phyloP scores from a whole-genome alignment of 2,888 invertebrate genomes.

The Limnephilus auricula region DNA sequence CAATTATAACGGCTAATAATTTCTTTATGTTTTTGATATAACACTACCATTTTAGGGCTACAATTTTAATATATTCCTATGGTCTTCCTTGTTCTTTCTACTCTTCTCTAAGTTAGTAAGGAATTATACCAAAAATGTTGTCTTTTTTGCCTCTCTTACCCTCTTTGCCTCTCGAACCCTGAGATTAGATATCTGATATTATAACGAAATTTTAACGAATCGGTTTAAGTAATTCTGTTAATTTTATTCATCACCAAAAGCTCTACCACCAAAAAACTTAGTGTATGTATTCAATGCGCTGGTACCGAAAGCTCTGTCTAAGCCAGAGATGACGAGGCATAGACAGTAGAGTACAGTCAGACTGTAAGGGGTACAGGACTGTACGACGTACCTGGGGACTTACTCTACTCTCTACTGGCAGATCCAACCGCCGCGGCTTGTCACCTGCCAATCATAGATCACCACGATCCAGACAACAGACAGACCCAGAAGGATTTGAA shows the following conservation, averaged over 20 bases:
- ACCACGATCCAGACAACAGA: background rate
- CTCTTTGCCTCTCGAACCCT: no score
- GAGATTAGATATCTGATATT: no score
- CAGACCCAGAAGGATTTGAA: background rate
- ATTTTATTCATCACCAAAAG: no score
- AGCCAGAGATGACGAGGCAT: slow-evolving; percentile 18
- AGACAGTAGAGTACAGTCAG: background rate
- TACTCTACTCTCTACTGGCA: background rate
- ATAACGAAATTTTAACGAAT: background rate
- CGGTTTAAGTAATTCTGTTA: background rate
- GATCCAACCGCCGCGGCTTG: background rate
- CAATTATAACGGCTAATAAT: no score
- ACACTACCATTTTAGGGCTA: background rate
- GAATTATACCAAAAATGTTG: no score
- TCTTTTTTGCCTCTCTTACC: no score
- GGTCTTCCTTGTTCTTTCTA: background rate
- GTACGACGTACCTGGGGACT: background rate
- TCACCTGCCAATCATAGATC: slow-evolving; percentile 34
- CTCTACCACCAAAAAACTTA: no score
- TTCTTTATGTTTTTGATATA: no score
- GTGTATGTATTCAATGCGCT: background rate
- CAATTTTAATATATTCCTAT: background rate
- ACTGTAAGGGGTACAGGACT: background rate
- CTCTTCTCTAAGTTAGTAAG: background rate
- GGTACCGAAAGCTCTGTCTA: background rate